Percentiles rank a stretch among this genome's conserved stretches.
Evolutionary conservation across 2,888 invertebrate genomes (phyloP).

Genomic region (Drosophila melanocephala): DNA sequence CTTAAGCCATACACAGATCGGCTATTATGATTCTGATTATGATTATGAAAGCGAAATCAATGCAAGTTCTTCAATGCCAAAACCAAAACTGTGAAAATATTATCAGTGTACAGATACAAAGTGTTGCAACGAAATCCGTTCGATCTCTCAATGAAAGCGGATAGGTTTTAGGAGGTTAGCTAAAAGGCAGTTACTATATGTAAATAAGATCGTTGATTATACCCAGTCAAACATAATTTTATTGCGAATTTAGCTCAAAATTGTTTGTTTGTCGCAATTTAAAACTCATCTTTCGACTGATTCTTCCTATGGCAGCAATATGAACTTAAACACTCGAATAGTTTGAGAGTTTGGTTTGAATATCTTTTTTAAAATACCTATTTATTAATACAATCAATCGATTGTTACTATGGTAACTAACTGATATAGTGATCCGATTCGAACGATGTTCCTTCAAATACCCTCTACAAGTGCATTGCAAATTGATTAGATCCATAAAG

Average conservation of each 20-base stretch:
- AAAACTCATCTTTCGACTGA: background rate
- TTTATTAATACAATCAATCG: background rate
- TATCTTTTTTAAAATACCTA: background rate
- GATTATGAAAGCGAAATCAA: constrained; percentile 12
- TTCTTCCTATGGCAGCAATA: too few relatives aligned
- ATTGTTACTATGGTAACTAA: background rate
- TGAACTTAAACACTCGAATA: background rate
- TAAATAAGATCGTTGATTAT: background rate
- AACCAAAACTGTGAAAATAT: constrained; percentile 41
- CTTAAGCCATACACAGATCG: constrained; percentile 3
- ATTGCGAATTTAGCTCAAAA: too few relatives aligned
- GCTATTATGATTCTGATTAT: constrained; percentile 16
- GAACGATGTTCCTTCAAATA: too few relatives aligned
- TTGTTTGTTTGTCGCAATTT: background rate
- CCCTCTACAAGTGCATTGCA: background rate
- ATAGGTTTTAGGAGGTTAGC: background rate
- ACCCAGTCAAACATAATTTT: background rate
- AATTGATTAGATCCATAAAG: background rate
- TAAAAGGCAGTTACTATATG: background rate
- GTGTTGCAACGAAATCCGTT: background rate
- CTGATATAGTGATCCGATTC: too few relatives aligned
- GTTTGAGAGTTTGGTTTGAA: background rate
- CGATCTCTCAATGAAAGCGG: background rate
- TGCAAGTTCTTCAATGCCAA: constrained; percentile 20
- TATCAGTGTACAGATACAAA: constrained; percentile 13